Evolutionary conservation across 2,888 invertebrate species (phyloP).

Genomic region (Eudemis profundana): DNA sequence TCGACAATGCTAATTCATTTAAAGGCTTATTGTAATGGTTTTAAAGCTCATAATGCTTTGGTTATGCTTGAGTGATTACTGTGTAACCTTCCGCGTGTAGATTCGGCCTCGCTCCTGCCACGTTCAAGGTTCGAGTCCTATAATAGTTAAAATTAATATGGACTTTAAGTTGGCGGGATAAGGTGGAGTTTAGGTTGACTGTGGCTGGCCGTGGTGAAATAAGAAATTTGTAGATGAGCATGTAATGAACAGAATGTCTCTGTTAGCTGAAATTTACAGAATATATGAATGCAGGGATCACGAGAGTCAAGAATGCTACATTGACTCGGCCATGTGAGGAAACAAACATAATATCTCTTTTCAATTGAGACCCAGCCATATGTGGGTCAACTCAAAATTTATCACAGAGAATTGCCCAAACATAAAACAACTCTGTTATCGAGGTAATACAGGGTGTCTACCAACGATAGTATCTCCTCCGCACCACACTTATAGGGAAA

Average conservation of each 20-base stretch:
- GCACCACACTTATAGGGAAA: no score
- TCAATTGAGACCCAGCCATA: no score
- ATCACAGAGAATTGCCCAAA: no score
- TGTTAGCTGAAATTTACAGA: slow-evolving; percentile 13
- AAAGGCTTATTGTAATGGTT: slow-evolving; percentile 3
- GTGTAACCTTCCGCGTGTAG: slow-evolving; percentile 68
- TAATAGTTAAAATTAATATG: slow-evolving; percentile 29
- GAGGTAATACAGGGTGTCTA: no score
- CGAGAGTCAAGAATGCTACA: no score
- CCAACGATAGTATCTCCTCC: no score
- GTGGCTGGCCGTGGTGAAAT: slow-evolving; percentile 24
- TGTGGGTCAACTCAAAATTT: no score
- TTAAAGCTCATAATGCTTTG: slow-evolving; percentile 18
- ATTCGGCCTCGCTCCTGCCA: slow-evolving; percentile 73
- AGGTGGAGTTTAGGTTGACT: not conserved
- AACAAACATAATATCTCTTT: no score
- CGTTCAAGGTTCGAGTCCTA: slow-evolving; percentile 75
- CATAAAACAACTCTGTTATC: no score
- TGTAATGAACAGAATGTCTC: slow-evolving; percentile 23
- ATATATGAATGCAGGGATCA: not conserved
- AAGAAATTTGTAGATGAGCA: slow-evolving; percentile 40
- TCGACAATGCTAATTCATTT: slow-evolving; percentile 8
- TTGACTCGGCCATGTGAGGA: not conserved
- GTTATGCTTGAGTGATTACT: slow-evolving; percentile 36
- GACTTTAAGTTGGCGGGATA: slow-evolving; percentile 15